Conservation (phyloP, 2,797 vertebrate species). For the Eulemur mongoz region DNA sequence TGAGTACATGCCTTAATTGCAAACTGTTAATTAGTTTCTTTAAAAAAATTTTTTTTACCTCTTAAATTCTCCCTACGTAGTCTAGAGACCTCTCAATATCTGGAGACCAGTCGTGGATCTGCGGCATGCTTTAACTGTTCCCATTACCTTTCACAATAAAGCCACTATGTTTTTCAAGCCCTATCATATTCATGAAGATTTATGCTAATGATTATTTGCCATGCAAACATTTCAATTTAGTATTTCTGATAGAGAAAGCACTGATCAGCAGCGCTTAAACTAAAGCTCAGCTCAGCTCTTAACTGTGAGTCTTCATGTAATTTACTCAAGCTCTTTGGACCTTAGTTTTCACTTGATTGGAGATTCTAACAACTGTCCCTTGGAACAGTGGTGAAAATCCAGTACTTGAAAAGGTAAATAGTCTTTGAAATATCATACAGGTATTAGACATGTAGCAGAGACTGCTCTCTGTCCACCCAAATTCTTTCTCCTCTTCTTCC, state of each 20-base stretch:
- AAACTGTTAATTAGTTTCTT: neutral
- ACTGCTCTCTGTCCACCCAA: neutral
- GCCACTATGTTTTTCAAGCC: slow-evolving; percentile 28
- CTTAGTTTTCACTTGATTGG: neutral
- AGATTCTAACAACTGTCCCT: neutral
- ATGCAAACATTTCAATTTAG: slow-evolving; percentile 37
- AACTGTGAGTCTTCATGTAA: neutral
- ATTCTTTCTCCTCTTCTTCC: neutral
- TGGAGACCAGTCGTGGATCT: neutral
- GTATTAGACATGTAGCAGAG: neutral
- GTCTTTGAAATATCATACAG: neutral
- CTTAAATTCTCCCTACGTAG: neutral
- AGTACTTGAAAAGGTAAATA: neutral
- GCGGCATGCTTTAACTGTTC: neutral
- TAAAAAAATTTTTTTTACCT: neutral
- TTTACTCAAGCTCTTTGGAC: neutral
- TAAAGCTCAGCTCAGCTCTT: neutral
- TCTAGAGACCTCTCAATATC: neutral
- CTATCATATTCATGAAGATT: slow-evolving; percentile 38
- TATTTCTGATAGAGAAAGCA: slow-evolving; percentile 8
- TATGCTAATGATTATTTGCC: slow-evolving; percentile 43
- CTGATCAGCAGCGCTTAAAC: slow-evolving; percentile 19
- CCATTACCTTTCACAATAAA: neutral
- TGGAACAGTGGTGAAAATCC: neutral
- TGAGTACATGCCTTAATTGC: neutral